Conservation (phyloP, 1,140 invertebrate genomes). For the Aphaenogaster floridana region DNA sequence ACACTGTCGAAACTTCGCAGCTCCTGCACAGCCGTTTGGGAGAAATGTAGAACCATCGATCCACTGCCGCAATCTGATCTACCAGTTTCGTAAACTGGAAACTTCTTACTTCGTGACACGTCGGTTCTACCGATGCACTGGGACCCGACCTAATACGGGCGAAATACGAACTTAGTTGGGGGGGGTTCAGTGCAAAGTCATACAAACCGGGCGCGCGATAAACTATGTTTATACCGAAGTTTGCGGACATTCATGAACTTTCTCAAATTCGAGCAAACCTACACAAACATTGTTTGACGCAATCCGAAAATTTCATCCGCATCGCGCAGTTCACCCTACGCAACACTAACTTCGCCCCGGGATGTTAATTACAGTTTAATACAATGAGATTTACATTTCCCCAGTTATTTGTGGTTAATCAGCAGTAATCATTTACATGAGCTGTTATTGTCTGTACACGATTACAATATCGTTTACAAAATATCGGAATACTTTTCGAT, state of each 20-base stretch:
- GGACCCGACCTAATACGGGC: constrained; percentile 51
- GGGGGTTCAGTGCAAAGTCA: constrained; percentile 49
- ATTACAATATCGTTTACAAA: background rate
- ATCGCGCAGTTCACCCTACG: background rate
- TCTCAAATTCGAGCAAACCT: constrained; percentile 56
- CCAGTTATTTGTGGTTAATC: constrained; percentile 42
- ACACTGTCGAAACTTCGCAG: constrained; percentile 52
- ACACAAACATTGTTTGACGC: constrained; percentile 60
- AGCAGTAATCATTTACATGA: background rate
- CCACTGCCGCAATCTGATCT: constrained; percentile 56
- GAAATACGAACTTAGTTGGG: constrained; percentile 59
- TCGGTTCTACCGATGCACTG: constrained; percentile 59
- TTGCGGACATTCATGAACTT: constrained; percentile 64
- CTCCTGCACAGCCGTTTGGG: constrained; percentile 21
- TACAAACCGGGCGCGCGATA: constrained; percentile 59
- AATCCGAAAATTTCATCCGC: constrained; percentile 62
- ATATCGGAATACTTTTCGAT: background rate
- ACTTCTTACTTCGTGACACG: constrained; percentile 63
- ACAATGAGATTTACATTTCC: constrained; percentile 46
- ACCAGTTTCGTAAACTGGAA: constrained; percentile 62
- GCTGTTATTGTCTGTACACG: background rate
- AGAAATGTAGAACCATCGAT: constrained; percentile 57
- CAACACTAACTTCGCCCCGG: background rate
- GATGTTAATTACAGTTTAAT: constrained; percentile 50
- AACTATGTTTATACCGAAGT: constrained; percentile 61